A percentile compares a stretch with the other conserved stretches of the same genome.
phyloP scores from a whole-genome alignment of 2,888 invertebrate species.

The Cephus rjabovi region DNA sequence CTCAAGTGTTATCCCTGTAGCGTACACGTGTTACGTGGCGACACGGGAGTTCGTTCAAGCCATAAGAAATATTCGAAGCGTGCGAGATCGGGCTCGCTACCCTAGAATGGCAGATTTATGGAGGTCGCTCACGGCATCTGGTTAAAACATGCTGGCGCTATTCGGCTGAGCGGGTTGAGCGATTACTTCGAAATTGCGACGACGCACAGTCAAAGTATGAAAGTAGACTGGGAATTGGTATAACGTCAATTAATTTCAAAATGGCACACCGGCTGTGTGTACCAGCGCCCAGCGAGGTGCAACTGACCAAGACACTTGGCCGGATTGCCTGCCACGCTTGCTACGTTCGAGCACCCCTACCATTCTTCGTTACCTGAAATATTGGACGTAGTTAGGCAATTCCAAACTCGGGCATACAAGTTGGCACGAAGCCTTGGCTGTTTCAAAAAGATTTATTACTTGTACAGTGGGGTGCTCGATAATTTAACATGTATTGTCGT shows the following conservation, averaged over 20 bases:
- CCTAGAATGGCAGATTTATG: constrained; percentile 60
- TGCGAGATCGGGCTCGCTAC: constrained; percentile 51
- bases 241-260: constrained; percentile 36
- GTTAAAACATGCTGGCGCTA: constrained; percentile 51
- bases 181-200: constrained; percentile 30
- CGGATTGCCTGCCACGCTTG: constrained; percentile 49
- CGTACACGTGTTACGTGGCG: constrained; percentile 31
- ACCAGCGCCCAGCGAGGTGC: constrained; percentile 10
- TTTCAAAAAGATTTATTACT: background rate
- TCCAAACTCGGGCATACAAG: constrained; percentile 25
- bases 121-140: constrained; percentile 54
- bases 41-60: constrained; percentile 45
- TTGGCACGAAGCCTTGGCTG: background rate
- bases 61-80: constrained; percentile 53
- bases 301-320: constrained; percentile 47
- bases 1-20: constrained; percentile 14
- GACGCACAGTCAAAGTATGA: constrained; percentile 3
- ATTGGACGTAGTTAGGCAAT: constrained; percentile 44
- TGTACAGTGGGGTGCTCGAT: background rate
- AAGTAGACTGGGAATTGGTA: constrained; percentile 29
- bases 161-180: constrained; percentile 34
- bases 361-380: constrained; percentile 37
- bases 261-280: background rate
- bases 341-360: constrained; percentile 24
- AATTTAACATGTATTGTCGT: background rate